Evolutionary conservation across 2,797 vertebrate species (phyloP).

Genomic region (Semotilus atromaculatus): DNA sequence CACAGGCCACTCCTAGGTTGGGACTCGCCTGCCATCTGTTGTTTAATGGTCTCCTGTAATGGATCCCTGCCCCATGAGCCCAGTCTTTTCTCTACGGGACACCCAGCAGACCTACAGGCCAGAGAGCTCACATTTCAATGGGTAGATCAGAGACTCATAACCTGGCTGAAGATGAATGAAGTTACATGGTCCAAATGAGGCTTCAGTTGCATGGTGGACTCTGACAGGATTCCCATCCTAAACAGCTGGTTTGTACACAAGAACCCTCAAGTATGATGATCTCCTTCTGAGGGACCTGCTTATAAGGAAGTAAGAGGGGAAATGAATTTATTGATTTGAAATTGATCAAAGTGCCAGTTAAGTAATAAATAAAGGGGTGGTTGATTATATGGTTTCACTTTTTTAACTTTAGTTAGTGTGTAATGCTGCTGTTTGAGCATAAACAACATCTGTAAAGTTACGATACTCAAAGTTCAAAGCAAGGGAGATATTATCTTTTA

Average conservation of each 20-base stretch:
- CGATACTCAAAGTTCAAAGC: too few relatives aligned
- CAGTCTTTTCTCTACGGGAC: slow-evolving; percentile 33
- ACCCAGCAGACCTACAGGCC: slow-evolving; percentile 9
- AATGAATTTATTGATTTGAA: not conserved
- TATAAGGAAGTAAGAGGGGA: not conserved
- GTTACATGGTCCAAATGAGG: slow-evolving; percentile 35
- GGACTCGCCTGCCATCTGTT: slow-evolving; percentile 64
- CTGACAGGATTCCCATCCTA: not conserved
- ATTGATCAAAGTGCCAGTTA: not conserved
- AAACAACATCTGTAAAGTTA: too few relatives aligned
- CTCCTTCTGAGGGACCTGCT: not conserved
- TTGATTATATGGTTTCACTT: too few relatives aligned
- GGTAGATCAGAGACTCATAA: slow-evolving; percentile 24
- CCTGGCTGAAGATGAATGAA: slow-evolving; percentile 35
- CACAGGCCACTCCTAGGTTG: slow-evolving; percentile 36
- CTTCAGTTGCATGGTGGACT: slow-evolving; percentile 3
- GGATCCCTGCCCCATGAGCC: slow-evolving; percentile 34
- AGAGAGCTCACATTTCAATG: slow-evolving; percentile 18
- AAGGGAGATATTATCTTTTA: too few relatives aligned
- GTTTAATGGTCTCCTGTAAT: slow-evolving; percentile 59
- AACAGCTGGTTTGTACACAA: not conserved
- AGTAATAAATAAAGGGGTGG: not conserved
- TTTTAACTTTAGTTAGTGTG: too few relatives aligned
- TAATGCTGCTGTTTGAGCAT: too few relatives aligned
- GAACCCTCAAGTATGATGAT: not conserved